Conservation (phyloP, 2,888 invertebrate species). For the Pyrrhosoma nymphula region DNA sequence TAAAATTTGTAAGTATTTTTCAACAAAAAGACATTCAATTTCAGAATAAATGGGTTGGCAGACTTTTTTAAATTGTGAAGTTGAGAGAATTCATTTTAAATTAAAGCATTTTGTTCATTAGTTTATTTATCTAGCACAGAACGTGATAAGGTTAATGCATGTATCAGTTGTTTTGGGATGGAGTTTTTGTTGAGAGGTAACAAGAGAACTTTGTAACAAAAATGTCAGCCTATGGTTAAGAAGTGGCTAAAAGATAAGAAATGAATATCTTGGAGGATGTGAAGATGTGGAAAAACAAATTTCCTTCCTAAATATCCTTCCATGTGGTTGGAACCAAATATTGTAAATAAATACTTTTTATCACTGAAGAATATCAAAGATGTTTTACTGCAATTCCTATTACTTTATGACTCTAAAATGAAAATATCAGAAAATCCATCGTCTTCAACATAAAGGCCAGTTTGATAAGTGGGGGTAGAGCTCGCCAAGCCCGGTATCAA, state of each 20-base stretch:
- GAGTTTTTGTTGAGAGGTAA: constrained; percentile 45
- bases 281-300: constrained; percentile 58
- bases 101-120: background rate
- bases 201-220: constrained; percentile 4
- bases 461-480: no score
- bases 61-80: background rate
- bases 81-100: background rate
- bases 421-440: background rate
- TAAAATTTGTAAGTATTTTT: background rate
- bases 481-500: no score
- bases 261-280: constrained; percentile 37
- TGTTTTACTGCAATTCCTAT: constrained; percentile 39
- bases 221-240: constrained; percentile 54
- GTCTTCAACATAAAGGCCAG: no score
- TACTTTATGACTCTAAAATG: background rate
- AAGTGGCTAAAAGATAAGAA: constrained; percentile 35
- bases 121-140: constrained; percentile 31
- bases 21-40: background rate
- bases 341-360: constrained; percentile 68
- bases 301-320: constrained; percentile 62
- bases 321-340: constrained; percentile 59
- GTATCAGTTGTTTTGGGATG: constrained; percentile 52
- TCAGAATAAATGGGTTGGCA: background rate
- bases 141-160: constrained; percentile 34
- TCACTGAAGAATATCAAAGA: constrained; percentile 49